These are phyloP conservation scores for Sus scrofa DNA, from an alignment of 2,113 vertebrate species.

Conservation along the genomic window DNA sequence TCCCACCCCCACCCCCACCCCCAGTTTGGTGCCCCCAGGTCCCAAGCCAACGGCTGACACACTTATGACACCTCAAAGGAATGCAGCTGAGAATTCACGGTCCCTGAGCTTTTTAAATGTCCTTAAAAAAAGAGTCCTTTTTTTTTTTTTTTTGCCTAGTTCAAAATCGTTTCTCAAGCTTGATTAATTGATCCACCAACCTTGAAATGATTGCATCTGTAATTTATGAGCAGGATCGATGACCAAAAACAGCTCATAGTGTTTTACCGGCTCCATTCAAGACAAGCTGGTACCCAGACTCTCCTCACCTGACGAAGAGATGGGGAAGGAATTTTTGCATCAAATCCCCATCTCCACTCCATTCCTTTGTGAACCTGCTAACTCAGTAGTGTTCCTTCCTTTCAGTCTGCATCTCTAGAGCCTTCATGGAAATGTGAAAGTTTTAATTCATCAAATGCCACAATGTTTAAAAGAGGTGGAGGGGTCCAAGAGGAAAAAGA, in stretches of 20 bases:
- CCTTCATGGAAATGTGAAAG: conserved; percentile 30
- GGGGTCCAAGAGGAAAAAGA: neutral
- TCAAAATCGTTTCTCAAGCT: neutral
- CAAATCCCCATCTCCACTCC: neutral
- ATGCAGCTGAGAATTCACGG: conserved; percentile 23
- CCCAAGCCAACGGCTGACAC: conserved; percentile 41
- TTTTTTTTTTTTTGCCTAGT: neutral
- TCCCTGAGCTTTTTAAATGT: conserved; percentile 38
- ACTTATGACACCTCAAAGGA: neutral
- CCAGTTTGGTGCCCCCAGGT: neutral
- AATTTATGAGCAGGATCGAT: neutral
- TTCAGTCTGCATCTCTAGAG: conserved; percentile 22
- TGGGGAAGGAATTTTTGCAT: neutral
- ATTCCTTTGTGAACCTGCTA: conserved; percentile 21
- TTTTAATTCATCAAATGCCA: conserved; percentile 39
- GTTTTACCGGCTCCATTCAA: neutral
- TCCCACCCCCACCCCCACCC: neutral
- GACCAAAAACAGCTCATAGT: neutral
- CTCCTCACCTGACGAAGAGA: neutral
- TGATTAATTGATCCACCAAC: conserved; percentile 22
- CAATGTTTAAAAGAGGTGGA: neutral
- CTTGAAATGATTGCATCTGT: conserved; percentile 9
- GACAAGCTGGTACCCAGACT: neutral
- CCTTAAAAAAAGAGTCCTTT: neutral
- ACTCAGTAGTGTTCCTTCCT: neutral